These are phyloP conservation scores for Eufriesea mexicana DNA, from an alignment of 1,140 invertebrate genomes.

Conservation along the genomic window DNA sequence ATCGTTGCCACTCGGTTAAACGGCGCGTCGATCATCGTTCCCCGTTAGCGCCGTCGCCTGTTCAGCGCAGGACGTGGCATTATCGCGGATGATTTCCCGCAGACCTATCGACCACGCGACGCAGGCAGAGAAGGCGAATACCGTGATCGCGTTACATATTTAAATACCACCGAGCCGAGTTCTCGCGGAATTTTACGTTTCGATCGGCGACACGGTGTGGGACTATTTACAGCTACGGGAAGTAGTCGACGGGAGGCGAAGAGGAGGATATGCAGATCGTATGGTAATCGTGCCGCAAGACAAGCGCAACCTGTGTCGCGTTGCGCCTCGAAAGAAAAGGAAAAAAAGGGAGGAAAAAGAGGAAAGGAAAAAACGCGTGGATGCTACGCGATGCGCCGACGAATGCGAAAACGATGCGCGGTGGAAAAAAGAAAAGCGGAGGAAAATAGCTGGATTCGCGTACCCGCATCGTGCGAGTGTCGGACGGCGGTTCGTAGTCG, in stretches of 20 bases:
- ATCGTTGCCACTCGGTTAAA: too few species aligned
- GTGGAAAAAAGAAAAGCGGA: not conserved
- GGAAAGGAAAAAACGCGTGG: not conserved
- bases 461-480: constrained; percentile 4
- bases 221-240: constrained; percentile 72
- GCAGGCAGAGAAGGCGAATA: not conserved
- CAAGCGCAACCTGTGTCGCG: constrained; percentile 75
- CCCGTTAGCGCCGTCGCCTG: not conserved
- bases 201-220: constrained; percentile 26
- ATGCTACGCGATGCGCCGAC: too few species aligned
- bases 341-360: constrained; percentile 43
- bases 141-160: constrained; percentile 5
- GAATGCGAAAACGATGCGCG: constrained; percentile 8
- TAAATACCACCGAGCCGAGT: not conserved
- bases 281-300: constrained; percentile 77
- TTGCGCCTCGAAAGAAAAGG: constrained; percentile 55
- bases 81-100: too few species aligned
- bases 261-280: constrained; percentile 78
- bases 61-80: not conserved
- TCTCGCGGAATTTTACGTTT: constrained; percentile 38
- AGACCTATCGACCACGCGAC: not conserved
- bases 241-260: constrained; percentile 56
- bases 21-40: too few species aligned
- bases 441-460: not conserved
- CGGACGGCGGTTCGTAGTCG: too few species aligned